Evolutionary conservation across 2,113 vertebrate species (phyloP).

Genomic region (Glaucidium brasilianum): DNA sequence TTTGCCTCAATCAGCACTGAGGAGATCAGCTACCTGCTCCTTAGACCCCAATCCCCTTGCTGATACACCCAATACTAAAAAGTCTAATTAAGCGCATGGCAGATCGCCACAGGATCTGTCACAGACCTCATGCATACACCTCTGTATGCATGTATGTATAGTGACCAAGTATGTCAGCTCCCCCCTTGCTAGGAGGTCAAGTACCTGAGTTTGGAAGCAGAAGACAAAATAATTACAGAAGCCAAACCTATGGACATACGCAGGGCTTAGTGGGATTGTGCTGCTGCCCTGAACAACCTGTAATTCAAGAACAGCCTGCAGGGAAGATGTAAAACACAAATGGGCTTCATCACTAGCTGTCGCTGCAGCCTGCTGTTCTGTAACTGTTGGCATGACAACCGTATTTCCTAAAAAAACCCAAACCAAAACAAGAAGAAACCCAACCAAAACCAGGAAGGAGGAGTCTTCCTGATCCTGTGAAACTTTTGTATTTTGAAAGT

Average conservation of each 20-base stretch:
- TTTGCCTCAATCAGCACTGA: background rate
- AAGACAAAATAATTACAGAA: background rate
- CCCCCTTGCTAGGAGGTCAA: background rate
- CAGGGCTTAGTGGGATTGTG: background rate
- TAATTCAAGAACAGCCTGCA: background rate
- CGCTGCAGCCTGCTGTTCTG: conserved; percentile 23
- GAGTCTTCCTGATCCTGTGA: background rate
- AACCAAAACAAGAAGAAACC: background rate
- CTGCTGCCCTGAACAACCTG: background rate
- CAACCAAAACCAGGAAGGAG: background rate
- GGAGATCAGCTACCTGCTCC: background rate
- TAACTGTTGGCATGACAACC: conserved; percentile 29
- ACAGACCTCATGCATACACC: background rate
- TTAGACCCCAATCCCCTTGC: background rate
- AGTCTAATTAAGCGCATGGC: background rate
- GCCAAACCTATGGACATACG: background rate
- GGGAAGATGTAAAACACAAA: background rate
- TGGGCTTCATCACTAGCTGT: background rate
- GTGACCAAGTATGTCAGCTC: background rate
- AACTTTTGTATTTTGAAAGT: background rate
- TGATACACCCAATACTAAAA: background rate
- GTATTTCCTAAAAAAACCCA: background rate
- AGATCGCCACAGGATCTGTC: background rate
- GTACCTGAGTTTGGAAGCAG: background rate
- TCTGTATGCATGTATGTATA: background rate